Evolutionary conservation across 2,888 invertebrate species (phyloP).

Genomic region (Ganaspis brasiliensis): DNA sequence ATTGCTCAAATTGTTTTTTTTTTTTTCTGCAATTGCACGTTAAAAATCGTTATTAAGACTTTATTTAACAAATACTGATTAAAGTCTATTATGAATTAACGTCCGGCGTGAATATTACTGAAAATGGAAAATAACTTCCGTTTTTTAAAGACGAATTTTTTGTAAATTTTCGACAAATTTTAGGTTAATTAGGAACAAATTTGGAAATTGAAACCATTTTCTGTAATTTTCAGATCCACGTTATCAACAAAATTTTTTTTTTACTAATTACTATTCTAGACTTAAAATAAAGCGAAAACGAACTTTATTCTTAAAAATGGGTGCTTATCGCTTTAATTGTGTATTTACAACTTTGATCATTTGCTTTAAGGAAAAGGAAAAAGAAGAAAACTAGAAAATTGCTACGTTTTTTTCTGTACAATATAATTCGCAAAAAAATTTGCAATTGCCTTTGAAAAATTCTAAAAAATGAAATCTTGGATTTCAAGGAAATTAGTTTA

Average conservation of each 20-base stretch:
- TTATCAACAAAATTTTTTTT: background rate
- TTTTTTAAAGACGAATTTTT: background rate
- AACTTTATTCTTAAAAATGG: background rate
- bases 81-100: conserved; percentile 18
- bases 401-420: background rate
- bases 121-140: background rate
- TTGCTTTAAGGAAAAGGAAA: background rate
- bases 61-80: conserved; percentile 37
- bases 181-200: too few relatives aligned
- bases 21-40: background rate
- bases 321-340: background rate
- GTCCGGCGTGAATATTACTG: background rate
- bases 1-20: background rate
- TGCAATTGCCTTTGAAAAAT: background rate
- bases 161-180: background rate
- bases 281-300: conserved; percentile 23
- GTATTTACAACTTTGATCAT: conserved; percentile 23
- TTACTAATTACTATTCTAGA: background rate
- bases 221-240: background rate
- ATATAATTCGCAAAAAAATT: background rate
- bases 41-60: background rate
- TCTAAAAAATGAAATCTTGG: background rate
- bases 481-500: too few relatives aligned
- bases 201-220: background rate
- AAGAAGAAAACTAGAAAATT: background rate